These are phyloP conservation scores for Cerceris rybyensis DNA, from an alignment of 2,888 invertebrate species.

Conservation along the genomic window DNA sequence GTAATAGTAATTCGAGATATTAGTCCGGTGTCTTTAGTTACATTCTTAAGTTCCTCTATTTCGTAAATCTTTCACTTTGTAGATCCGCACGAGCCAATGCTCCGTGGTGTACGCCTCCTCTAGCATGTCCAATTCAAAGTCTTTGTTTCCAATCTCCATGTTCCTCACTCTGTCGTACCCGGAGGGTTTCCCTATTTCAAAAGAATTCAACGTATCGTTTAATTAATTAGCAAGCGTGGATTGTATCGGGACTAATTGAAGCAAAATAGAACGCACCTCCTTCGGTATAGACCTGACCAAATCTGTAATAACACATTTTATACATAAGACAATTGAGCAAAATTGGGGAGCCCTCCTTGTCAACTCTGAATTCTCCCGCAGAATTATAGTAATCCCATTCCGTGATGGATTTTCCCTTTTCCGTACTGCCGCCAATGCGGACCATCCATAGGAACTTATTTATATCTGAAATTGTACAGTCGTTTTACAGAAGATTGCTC, in stretches of 20 bases:
- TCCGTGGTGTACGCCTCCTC: conserved; percentile 99
- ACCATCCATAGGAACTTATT: conserved; percentile 99
- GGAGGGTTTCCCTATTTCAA: conserved; percentile 90
- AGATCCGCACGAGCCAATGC: conserved; percentile 99
- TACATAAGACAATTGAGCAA: conserved; percentile 99
- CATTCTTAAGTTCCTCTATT: conserved; percentile 90
- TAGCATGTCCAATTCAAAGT: conserved; percentile 98
- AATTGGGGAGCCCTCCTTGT: conserved; percentile 95
- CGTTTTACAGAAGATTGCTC: not conserved
- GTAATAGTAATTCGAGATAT: conserved; percentile 22
- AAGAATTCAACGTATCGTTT: conserved; percentile 10
- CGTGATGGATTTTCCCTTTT: conserved; percentile 96
- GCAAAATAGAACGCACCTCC: conserved; percentile 85
- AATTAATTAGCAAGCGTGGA: not conserved
- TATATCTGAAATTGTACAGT: conserved; percentile 86
- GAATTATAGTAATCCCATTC: conserved; percentile 98
- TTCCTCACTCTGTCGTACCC: conserved; percentile 98
- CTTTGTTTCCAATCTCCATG: conserved; percentile 99
- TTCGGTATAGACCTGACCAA: conserved; percentile 98
- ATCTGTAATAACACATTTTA: conserved; percentile 99
- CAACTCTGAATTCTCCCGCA: conserved; percentile 97
- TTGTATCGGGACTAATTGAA: not conserved
- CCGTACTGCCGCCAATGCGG: conserved; percentile 96
- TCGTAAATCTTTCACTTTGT: conserved; percentile 97
- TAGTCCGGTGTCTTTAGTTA: conserved; percentile 6